These are phyloP conservation scores for Cheirogaleus medius DNA, from an alignment of 2,113 vertebrate species.

Conservation along the genomic window DNA sequence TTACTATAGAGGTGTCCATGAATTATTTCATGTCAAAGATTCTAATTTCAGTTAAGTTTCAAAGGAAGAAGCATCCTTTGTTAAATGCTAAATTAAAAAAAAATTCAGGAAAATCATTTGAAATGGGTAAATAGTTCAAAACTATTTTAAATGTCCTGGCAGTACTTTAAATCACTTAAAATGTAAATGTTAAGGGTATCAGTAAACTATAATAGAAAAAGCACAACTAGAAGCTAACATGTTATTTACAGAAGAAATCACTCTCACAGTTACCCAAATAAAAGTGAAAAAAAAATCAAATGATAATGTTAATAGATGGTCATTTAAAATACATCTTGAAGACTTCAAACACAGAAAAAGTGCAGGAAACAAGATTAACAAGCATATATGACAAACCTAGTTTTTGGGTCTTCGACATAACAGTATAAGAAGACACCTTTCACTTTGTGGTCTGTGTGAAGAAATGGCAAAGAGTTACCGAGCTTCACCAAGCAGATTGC, in stretches of 20 bases:
- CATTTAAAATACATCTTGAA: background rate
- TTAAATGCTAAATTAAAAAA: background rate
- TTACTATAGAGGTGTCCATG: background rate
- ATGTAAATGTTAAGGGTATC: background rate
- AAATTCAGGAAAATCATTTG: background rate
- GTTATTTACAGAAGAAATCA: background rate
- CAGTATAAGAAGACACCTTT: background rate
- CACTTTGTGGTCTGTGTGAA: background rate
- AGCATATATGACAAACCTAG: background rate
- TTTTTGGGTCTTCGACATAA: background rate
- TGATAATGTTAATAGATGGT: background rate
- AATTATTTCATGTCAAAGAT: background rate
- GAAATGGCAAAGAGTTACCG: background rate
- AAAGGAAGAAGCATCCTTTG: background rate
- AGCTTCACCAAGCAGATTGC: background rate
- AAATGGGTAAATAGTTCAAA: conserved; percentile 25
- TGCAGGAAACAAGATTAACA: background rate
- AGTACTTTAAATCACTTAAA: background rate
- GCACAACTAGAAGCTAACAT: background rate
- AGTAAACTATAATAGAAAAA: conserved; percentile 5
- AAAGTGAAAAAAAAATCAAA: background rate
- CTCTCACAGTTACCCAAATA: background rate
- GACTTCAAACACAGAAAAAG: background rate
- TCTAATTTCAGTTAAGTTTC: background rate
- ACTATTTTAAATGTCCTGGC: background rate